These are phyloP conservation scores for Camponotus floridanus DNA, from an alignment of 1,140 invertebrate species.

Conservation along the genomic window DNA sequence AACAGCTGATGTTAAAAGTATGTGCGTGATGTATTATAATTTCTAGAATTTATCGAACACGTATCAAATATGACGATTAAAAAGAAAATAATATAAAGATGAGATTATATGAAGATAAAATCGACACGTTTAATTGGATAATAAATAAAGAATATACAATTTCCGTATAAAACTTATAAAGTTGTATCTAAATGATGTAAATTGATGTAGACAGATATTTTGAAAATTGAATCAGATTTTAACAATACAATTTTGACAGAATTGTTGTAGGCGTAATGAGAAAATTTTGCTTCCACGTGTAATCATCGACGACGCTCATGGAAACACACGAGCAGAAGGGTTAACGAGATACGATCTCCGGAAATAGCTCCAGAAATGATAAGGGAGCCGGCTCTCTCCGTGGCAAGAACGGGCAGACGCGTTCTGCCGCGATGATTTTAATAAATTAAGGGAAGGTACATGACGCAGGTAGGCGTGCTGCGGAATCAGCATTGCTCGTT, in stretches of 20 bases:
- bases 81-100: background rate
- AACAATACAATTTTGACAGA: background rate
- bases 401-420: background rate
- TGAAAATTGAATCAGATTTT: background rate
- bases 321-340: constrained; percentile 26
- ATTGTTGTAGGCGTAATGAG: background rate
- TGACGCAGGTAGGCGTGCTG: constrained; percentile 66
- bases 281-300: constrained; percentile 15
- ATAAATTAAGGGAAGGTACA: constrained; percentile 61
- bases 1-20: background rate
- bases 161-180: background rate
- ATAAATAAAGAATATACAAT: background rate
- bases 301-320: constrained; percentile 30
- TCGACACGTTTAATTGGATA: background rate
- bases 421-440: constrained; percentile 61
- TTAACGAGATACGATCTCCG: constrained; percentile 49
- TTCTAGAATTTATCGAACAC: constrained; percentile 11
- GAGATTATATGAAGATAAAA: background rate
- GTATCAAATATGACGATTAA: background rate
- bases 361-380: constrained; percentile 57
- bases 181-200: background rate
- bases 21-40: background rate
- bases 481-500: constrained; percentile 72
- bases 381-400: constrained; percentile 23
- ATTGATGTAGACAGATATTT: background rate